phyloP scores from a whole-genome alignment of 2,113 vertebrate species.

The Pyxicephalus adspersus region DNA sequence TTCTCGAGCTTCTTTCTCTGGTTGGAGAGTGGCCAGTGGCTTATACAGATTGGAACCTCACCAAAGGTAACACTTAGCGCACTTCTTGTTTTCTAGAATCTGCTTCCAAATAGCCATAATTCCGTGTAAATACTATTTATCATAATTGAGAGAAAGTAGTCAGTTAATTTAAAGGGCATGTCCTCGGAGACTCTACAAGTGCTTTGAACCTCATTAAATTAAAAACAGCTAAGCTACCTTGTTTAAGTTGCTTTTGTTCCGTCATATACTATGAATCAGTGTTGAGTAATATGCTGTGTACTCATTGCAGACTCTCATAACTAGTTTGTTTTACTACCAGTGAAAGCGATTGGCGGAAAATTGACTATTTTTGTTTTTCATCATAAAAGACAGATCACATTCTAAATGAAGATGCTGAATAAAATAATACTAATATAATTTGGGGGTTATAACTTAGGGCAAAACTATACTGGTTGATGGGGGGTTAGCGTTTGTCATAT shows the following conservation, averaged over 20 bases:
- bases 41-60: constrained; percentile 82
- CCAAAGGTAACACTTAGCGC: constrained; percentile 62
- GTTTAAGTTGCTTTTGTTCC: not conserved
- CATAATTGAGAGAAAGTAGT: not conserved
- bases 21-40: constrained; percentile 93
- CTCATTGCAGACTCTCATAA: not conserved
- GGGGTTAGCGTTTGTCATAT: no score
- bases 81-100: no score
- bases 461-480: no score
- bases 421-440: no score
- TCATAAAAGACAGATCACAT: no score
- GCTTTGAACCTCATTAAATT: not conserved
- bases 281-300: not conserved
- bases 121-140: not conserved
- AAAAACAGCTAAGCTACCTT: constrained; percentile 1
- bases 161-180: not conserved
- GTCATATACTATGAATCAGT: not conserved
- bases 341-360: no score
- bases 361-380: no score
- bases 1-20: constrained; percentile 78
- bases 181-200: not conserved
- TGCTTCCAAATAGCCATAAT: not conserved
- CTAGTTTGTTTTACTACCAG: not conserved
- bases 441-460: no score
- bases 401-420: no score